These are phyloP conservation scores for Chionis minor DNA, from an alignment of 2,113 vertebrate species.

Conservation along the genomic window DNA sequence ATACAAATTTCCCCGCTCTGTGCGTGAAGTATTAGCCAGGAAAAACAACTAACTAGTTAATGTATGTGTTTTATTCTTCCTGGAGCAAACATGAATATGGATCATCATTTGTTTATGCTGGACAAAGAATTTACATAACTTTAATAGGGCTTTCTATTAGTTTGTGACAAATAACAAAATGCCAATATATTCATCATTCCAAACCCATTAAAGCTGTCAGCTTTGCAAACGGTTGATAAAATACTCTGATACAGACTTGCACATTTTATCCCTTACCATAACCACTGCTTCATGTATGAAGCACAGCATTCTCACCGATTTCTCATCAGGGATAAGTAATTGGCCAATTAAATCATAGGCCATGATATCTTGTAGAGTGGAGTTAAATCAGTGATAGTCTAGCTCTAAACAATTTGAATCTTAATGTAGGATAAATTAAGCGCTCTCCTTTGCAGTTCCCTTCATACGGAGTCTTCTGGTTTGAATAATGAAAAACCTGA, in stretches of 20 bases:
- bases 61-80: background rate
- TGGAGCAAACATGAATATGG: background rate
- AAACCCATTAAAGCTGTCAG: background rate
- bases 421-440: conserved; percentile 4
- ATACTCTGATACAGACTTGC: background rate
- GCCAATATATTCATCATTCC: background rate
- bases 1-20: background rate
- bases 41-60: background rate
- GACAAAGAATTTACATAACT: background rate
- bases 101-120: conserved; percentile 10
- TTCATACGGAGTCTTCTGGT: background rate
- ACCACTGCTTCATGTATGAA: background rate
- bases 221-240: conserved; percentile 13
- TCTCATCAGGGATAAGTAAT: conserved; percentile 10
- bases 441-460: background rate
- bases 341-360: conserved; percentile 16
- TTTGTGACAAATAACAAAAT: conserved; percentile 15
- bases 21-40: background rate
- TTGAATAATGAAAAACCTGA: background rate
- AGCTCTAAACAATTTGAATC: conserved; percentile 13
- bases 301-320: background rate
- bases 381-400: conserved; percentile 1
- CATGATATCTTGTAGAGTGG: background rate
- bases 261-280: background rate
- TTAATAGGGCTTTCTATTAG: conserved; percentile 28